Percentiles rank a stretch among this genome's conserved stretches.
Conservation (phyloP, 2,888 invertebrate species). For the Fragum sueziense region DNA sequence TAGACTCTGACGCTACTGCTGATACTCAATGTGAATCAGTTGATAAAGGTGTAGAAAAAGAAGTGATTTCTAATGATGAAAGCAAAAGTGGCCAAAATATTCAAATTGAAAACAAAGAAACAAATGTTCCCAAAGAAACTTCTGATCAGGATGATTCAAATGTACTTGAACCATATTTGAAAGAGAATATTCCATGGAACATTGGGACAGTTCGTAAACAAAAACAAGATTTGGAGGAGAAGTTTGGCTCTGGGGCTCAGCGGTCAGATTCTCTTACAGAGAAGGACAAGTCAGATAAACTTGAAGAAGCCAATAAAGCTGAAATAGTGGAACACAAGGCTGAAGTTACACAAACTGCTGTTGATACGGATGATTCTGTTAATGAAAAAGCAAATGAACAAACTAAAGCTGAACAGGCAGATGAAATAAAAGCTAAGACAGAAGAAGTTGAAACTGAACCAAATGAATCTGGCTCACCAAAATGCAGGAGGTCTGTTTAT, state of each 20-base stretch:
- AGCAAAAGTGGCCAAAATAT: slow-evolving; percentile 10
- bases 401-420: background rate
- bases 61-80: background rate
- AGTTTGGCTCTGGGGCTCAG: slow-evolving; percentile 56
- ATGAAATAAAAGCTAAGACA: background rate
- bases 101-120: slow-evolving; percentile 1
- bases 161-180: slow-evolving; percentile 82
- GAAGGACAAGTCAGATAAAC: slow-evolving; percentile 26
- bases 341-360: background rate
- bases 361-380: background rate
- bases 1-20: background rate
- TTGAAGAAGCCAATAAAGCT: slow-evolving; percentile 16
- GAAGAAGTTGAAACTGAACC: slow-evolving; percentile 15
- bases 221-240: slow-evolving; percentile 86
- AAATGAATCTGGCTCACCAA: background rate
- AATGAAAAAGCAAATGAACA: slow-evolving; percentile 7
- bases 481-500: slow-evolving; percentile 79
- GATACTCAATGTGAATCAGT: background rate
- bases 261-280: slow-evolving; percentile 37
- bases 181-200: slow-evolving; percentile 87
- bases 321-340: slow-evolving; percentile 9
- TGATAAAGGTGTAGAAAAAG: slow-evolving; percentile 5
- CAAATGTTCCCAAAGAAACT: background rate
- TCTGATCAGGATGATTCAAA: slow-evolving; percentile 1
- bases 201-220: slow-evolving; percentile 87